Evolutionary conservation across 2,888 invertebrate species (phyloP), one percentile per base, ranked within the genome.

Genomic region (Syrphus vitripennis): DNA sequence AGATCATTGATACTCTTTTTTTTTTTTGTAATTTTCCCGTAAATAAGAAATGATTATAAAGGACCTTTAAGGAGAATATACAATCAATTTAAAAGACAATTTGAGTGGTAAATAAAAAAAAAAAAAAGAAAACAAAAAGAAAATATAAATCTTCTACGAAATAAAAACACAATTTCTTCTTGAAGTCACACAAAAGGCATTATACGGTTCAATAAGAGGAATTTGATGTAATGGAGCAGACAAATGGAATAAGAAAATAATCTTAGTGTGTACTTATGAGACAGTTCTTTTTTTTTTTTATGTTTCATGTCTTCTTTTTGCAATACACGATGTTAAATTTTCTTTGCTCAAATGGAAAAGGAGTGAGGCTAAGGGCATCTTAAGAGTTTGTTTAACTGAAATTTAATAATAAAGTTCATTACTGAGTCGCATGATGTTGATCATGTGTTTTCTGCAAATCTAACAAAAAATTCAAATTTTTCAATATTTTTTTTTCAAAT

Each of bases 11-110:
- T 57, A 40, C 10, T 24, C n/a, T n/a, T n/a, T n/a, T n/a, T n/a
- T n/a, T n/a, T n/a, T 42, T 34, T n/a, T 61, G 59, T 75, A 80
- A 77, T 72, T 74, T 78, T n/a, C n/a, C 45, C 37, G 53, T 37
- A 69, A 76, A 69, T 67, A 77, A 61, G 67, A 72, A 83, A 74
- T 67, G 83, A 72, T 72, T 69, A n/a, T n/a, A 78, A 78, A 34
- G 55, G 40, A 61, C 53, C 78, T 40, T 50, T 29, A 50, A 45
- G 57, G 78, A 67, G n/a, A n/a, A n/a, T n/a, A 67, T 59, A 59
- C 31, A 74, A 74, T 78, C 57, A 82, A 82, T 82, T 65, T 77
- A 59, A 77, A 67, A 50, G 29, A 80, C 21, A 67, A 59, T 72
- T 69, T 31, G 42, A 74, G 74, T 74, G 21, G 59, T 59, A 67